A percentile compares a stretch with the other conserved stretches of the same genome.
These are phyloP conservation scores for Sorex araneus DNA, from an alignment of 2,113 vertebrate species.

Conservation along the genomic window DNA sequence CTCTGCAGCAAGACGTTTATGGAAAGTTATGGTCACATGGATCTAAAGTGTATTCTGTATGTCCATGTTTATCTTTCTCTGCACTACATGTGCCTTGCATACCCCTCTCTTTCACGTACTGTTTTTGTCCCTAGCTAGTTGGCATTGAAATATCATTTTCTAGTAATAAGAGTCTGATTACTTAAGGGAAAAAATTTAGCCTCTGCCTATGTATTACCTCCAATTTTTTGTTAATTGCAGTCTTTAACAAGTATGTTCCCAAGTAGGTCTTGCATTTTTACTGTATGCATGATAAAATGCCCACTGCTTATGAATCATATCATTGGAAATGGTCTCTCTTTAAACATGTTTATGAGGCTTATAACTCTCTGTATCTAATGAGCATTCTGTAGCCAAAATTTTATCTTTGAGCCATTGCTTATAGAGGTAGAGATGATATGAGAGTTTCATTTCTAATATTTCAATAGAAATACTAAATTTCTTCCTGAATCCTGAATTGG, in stretches of 20 bases:
- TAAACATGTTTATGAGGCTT: neutral
- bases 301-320: neutral
- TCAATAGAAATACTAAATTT: slow-evolving; percentile 1
- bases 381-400: neutral
- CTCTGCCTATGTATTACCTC: neutral
- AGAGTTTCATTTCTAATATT: slow-evolving; percentile 42
- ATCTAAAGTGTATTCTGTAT: neutral
- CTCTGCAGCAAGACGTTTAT: neutral
- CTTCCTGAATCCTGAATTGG: neutral
- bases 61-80: neutral
- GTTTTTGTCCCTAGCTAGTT: slow-evolving; percentile 27
- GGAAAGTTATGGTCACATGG: neutral
- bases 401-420: neutral
- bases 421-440: neutral
- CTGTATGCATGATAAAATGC: neutral
- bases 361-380: neutral
- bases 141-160: neutral
- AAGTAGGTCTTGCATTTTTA: slow-evolving; percentile 4
- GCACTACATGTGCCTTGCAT: neutral
- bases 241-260: neutral
- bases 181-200: neutral
- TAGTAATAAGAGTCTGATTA: slow-evolving; percentile 7
- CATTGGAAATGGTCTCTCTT: neutral
- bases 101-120: neutral
- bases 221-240: neutral